A percentile compares a stretch with the other conserved stretches of the same genome.
Conservation (phyloP, 1,140 invertebrate species). For the Drosophila rufa region DNA sequence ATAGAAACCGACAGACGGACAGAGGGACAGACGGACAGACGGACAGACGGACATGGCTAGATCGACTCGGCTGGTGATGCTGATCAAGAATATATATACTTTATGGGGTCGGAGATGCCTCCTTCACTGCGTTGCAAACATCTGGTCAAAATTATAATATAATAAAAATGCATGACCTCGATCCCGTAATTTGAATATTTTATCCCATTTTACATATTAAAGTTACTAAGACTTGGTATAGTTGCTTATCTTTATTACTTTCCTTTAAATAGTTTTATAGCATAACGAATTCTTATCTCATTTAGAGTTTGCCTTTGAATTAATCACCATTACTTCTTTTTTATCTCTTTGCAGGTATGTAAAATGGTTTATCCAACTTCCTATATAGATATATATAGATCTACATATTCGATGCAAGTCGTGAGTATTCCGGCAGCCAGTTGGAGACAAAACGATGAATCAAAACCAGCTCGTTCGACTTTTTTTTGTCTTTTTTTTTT, state of each 20-base stretch:
- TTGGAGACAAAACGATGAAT: constrained; percentile 37
- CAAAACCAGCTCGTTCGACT: constrained; percentile 27
- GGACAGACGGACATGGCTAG: too few species aligned
- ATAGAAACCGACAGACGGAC: too few species aligned
- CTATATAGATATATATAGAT: constrained; percentile 17
- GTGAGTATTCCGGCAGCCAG: constrained; percentile 55
- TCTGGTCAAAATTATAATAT: too few species aligned
- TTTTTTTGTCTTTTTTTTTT: constrained; percentile 23
- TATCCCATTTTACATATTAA: too few species aligned
- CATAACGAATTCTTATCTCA: neutral
- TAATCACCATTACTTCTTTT: constrained; percentile 28
- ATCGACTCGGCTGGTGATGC: too few species aligned
- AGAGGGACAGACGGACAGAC: too few species aligned
- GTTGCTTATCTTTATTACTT: neutral
- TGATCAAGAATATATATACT: too few species aligned
- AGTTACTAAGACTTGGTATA: neutral
- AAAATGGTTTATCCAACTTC: constrained; percentile 13
- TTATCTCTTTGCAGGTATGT: constrained; percentile 68
- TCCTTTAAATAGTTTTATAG: neutral
- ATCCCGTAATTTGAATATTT: too few species aligned
- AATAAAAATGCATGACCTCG: too few species aligned
- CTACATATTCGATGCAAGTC: constrained; percentile 24
- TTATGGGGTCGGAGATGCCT: too few species aligned
- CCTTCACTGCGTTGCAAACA: too few species aligned
- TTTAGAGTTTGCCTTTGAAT: constrained; percentile 1